Evolutionary conservation across 2,797 vertebrate genomes (phyloP).

Genomic region (Varecia variegata): DNA sequence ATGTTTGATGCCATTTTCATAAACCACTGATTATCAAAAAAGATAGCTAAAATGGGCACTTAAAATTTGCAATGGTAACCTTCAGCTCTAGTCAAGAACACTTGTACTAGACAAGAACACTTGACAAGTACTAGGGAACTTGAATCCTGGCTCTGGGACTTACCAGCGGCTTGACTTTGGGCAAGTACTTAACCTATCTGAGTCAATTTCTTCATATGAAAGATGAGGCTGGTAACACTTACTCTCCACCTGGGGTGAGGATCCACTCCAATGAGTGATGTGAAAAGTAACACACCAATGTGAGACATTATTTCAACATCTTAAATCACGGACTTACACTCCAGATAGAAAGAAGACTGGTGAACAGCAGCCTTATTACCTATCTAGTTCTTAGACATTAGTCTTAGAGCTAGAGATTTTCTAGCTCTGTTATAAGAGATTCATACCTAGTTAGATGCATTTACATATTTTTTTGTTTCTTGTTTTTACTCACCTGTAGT

Average conservation of each 20-base stretch:
- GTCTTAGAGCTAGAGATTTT: not conserved
- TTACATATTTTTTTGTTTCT: not conserved
- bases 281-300: not conserved
- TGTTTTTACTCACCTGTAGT: conserved; percentile 90
- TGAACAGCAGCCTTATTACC: not conserved
- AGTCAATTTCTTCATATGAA: not conserved
- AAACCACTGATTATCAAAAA: not conserved
- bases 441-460: not conserved
- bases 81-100: too few species aligned
- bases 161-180: not conserved
- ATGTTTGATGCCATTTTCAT: not conserved
- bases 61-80: not conserved
- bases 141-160: not conserved
- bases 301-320: not conserved
- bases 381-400: not conserved
- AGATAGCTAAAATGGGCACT: not conserved
- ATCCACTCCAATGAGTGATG: not conserved
- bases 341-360: not conserved
- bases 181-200: not conserved
- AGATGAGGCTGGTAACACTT: not conserved
- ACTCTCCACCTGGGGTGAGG: not conserved
- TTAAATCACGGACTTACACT: not conserved
- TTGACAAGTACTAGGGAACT: not conserved
- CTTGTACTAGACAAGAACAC: not conserved
- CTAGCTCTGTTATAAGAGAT: not conserved